Base-by-base conservation (phyloP, 37 sponge, comb jelly and placozoan genomes). In the Dysidea cf. avara region DNA sequence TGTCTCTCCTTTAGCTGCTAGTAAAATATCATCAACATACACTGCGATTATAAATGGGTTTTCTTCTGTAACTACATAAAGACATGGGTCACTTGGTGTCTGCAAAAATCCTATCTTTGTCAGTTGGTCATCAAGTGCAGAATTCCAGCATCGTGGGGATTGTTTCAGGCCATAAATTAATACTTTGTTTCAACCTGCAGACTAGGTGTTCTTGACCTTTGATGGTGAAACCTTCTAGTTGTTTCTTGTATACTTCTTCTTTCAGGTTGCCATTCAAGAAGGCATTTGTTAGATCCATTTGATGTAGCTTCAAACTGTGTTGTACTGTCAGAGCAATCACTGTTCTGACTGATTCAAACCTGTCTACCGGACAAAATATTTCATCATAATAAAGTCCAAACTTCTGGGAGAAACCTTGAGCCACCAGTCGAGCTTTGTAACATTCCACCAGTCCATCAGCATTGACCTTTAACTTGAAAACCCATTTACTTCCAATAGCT, bases 91-190 rank as follows among this genome's bases (percentile, higher is more conserved):
- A 73, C 60, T 79, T 25, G 63, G 14, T 7, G 75, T 48, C 53
- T 79, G 87, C 3, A 26, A 22, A 31, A 87, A 81, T 35, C 77
- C 78, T 64, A 76, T 71, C 48, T 46, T 40, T 43, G 81, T 69
- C n/a, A 87, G 53, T 9, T 81, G 78, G 37, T 25, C 56, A 69
- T 87, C 70, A 31, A 86, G 75, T 55, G 61, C 73, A 0, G 35
- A 7, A 65, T 81, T 87, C 82, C 87, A 87, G 53, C 87, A 87
- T 22, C 78, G 37, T 32, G 82, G 61, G 31, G 62, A 57, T 38
- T 86, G 87, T 61, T 88, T 88, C 30, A 88, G 59, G 3, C 89
- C 89, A 59, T 88, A 82, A 33, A 18, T 25, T n/a, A 33, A 88
- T 29, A 33, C 79, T 78, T 36, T 73, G 63, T 71, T 87, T 87